A percentile compares a stretch with the other conserved stretches of the same genome.
phyloP scores from a whole-genome alignment of 2,113 vertebrate genomes.

The Jacana jacana region DNA sequence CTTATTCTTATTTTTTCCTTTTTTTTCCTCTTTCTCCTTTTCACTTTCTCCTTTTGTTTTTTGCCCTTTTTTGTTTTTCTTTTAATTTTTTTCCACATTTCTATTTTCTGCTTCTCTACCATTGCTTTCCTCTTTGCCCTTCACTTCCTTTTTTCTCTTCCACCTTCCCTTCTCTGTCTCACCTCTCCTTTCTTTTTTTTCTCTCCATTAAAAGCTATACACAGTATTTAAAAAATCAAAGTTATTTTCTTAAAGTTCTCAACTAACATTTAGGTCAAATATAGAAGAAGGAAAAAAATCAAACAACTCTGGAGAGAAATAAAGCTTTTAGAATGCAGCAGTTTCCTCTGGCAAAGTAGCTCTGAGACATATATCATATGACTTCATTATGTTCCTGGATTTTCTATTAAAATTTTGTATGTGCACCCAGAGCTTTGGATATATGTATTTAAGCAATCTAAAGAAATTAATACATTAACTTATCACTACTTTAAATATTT shows the following conservation, averaged over 20 bases:
- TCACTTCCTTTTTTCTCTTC: not conserved
- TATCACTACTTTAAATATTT: not conserved
- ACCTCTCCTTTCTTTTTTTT: not conserved
- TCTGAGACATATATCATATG: not conserved
- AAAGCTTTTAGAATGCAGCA: not conserved
- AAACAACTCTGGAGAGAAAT: not conserved
- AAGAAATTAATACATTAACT: not conserved
- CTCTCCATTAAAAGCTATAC: not conserved
- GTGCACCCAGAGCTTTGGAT: not conserved
- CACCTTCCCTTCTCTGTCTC: not conserved
- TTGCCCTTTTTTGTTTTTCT: too few species aligned
- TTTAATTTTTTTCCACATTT: too few species aligned
- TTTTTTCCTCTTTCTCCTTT: not conserved
- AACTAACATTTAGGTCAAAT: not conserved
- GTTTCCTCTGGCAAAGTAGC: not conserved
- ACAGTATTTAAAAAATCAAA: not conserved
- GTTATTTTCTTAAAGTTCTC: not conserved
- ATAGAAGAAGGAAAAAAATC: not conserved
- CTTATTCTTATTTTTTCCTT: too few species aligned
- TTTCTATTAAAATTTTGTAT: constrained; percentile 17
- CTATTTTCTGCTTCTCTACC: not conserved
- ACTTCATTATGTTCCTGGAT: not conserved
- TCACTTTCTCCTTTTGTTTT: too few species aligned
- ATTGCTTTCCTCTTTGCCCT: not conserved
- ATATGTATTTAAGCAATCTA: not conserved